Base-by-base conservation (phyloP, 2,113 vertebrate genomes). In the Trichechus manatus region DNA sequence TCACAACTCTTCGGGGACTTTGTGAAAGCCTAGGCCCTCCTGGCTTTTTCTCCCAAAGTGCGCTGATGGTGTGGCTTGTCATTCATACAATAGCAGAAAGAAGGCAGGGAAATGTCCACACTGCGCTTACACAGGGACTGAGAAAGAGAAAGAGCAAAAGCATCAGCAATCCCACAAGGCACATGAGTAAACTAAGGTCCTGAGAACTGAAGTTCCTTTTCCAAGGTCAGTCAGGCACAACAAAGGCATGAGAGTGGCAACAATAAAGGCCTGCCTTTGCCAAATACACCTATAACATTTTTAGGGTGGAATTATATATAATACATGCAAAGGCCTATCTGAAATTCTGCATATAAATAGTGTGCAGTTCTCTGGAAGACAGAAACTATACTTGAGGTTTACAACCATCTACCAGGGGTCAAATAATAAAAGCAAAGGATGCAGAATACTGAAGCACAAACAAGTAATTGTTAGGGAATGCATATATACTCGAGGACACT, bases 391-490 rank as follows among this genome's bases (percentile, higher is more conserved):
- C n/a, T 61, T 72, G 33, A 86, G 29, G 20, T 53, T 94, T 78
- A 91, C 36, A 50, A 36, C 17, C 36, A 75, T 47, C 25, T 72
- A 70, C 19, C 44, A 63, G 22, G n/a, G 23, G 22, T 31, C 29
- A 93, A 93, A 86, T 66, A 89, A 74, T 56, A 88, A 81, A 80
- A 78, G 81, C 23, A 59, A 66, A 92, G 19, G 17, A 29, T 47
- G 25, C 14, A 25, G 3, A 36, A 44, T 50, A 61, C 14, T 3
- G n/a, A 93, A 93, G 64, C 47, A 87, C 82, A 93, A 86, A 25
- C 6, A 59, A 42, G 8, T 72, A 61, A 63, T 14, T 93, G 87
- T 95, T 79, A 70, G 39, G 19, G 33, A 63, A 61, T 36, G 31
- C 42, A 53, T 44, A 50, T 22, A 36, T 13, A 47, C 31, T 27